These are phyloP conservation scores for Ericerus pela DNA, from an alignment of 1,140 invertebrate genomes.

Conservation along the genomic window DNA sequence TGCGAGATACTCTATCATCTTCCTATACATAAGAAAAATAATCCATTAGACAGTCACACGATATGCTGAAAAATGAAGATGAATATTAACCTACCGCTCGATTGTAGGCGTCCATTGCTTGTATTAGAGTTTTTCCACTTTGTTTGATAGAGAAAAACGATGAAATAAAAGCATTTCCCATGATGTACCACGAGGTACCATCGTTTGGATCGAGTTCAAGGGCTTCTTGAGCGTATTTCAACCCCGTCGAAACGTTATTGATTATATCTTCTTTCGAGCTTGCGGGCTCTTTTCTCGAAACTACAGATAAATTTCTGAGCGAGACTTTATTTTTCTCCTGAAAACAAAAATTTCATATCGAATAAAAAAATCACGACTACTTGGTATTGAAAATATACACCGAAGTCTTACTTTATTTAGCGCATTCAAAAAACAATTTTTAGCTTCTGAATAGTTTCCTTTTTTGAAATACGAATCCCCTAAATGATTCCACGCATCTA, in stretches of 20 bases:
- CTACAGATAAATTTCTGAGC: conserved; percentile 68
- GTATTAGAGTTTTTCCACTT: conserved; percentile 52
- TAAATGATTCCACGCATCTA: conserved; percentile 77
- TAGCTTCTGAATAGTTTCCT: conserved; percentile 60
- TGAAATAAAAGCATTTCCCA: conserved; percentile 74
- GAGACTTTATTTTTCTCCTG: conserved; percentile 64
- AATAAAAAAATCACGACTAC: not conserved
- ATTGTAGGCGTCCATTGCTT: conserved; percentile 62
- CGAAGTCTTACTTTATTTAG: conserved; percentile 61
- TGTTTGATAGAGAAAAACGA: conserved; percentile 62
- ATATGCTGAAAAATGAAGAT: not conserved
- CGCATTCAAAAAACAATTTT: conserved; percentile 70
- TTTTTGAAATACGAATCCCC: conserved; percentile 84
- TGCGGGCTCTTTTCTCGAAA: conserved; percentile 49
- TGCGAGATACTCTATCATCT: conserved; percentile 42
- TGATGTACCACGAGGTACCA: conserved; percentile 67
- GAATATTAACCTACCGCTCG: conserved; percentile 49
- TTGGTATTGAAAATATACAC: not conserved
- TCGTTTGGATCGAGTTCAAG: conserved; percentile 64
- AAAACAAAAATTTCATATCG: conserved; percentile 23
- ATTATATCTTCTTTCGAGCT: conserved; percentile 39
- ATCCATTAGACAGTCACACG: not conserved
- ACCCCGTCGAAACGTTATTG: conserved; percentile 50
- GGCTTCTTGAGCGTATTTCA: conserved; percentile 69
- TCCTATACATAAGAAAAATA: conserved; percentile 1